These are phyloP conservation scores for Botia almorhae DNA, from an alignment of 2,797 vertebrate species.

Conservation along the genomic window DNA sequence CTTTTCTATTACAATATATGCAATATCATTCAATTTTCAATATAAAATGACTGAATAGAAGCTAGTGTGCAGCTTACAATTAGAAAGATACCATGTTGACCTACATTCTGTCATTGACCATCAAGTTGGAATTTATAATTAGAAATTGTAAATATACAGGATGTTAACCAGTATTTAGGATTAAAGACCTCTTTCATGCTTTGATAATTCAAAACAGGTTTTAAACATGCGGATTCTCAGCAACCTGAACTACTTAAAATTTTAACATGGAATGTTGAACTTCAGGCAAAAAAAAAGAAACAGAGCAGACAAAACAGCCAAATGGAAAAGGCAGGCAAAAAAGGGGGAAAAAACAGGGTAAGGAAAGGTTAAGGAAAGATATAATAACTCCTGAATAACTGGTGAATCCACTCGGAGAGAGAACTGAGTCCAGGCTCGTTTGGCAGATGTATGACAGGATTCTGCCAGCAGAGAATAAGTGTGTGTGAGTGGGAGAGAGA, in stretches of 20 bases:
- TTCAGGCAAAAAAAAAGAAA: not conserved
- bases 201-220: not conserved
- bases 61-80: not conserved
- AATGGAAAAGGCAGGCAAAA: not conserved
- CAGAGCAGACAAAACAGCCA: not conserved
- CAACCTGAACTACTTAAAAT: not conserved
- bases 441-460: conserved; percentile 45
- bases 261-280: not conserved
- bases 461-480: conserved; percentile 44
- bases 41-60: not conserved
- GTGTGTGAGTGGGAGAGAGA: not conserved
- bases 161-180: not conserved
- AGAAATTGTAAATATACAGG: not conserved
- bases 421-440: conserved; percentile 8
- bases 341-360: not conserved
- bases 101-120: not conserved
- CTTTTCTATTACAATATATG: not conserved
- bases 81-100: not conserved
- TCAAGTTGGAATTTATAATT: not conserved
- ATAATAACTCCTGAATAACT: conserved; percentile 16
- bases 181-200: not conserved
- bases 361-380: not conserved
- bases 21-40: not conserved
- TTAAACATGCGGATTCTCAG: not conserved
- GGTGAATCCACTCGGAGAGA: not conserved